Conservation (phyloP, 2,797 vertebrate species). For the Iguana delicatissima region DNA sequence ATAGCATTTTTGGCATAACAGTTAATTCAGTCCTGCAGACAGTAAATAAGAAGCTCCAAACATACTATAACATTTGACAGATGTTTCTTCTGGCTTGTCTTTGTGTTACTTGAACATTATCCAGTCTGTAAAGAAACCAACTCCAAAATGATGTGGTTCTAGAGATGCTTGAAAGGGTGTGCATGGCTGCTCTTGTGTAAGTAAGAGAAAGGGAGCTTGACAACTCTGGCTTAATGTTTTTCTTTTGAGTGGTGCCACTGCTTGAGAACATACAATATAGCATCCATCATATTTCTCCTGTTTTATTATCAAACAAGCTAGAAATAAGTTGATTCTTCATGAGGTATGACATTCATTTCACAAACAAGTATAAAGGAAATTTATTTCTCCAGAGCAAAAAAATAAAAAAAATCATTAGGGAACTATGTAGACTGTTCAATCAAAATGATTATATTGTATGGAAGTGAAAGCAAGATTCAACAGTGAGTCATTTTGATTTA, state of each 20-base stretch:
- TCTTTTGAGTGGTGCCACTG: conserved; percentile 45
- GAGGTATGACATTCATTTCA: conserved; percentile 62
- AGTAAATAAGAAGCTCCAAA: neutral
- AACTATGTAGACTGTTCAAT: conserved; percentile 67
- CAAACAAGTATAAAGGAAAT: conserved; percentile 63
- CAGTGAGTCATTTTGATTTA: conserved; percentile 69
- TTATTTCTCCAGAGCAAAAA: conserved; percentile 65
- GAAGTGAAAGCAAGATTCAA: conserved; percentile 58
- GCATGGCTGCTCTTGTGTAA: conserved; percentile 68
- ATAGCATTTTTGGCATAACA: neutral
- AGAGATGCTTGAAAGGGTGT: conserved; percentile 60
- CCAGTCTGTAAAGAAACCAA: conserved; percentile 58
- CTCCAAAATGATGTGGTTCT: conserved; percentile 59
- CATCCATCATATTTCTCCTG: conserved; percentile 62
- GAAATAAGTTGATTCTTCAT: conserved; percentile 65
- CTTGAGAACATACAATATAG: conserved; percentile 64
- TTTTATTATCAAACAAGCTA: conserved; percentile 67
- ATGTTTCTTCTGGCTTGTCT: conserved; percentile 39
- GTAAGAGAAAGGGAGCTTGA: conserved; percentile 59
- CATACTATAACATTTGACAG: neutral
- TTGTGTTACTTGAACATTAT: conserved; percentile 45
- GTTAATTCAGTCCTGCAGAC: neutral
- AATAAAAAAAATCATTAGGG: conserved; percentile 61
- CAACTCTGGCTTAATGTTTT: conserved; percentile 54
- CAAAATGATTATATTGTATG: conserved; percentile 64